Percentiles rank a stretch among this genome's conserved stretches.
phyloP scores from a whole-genome alignment of 2,888 invertebrate genomes.

The Flabesymbios commensalis region DNA sequence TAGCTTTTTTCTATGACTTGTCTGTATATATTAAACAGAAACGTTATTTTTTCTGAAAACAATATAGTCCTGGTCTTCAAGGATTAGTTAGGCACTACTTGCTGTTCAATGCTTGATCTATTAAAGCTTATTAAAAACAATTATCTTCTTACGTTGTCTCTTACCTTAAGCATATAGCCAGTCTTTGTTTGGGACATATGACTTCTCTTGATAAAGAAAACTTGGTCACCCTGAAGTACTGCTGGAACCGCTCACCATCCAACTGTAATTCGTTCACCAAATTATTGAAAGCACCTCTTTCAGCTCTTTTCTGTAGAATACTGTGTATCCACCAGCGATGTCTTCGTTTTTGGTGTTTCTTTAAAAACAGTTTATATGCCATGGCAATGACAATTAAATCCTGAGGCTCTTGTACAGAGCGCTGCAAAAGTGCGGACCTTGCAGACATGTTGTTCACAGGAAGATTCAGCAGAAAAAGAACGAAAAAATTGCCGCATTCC shows the following conservation, averaged over 20 bases:
- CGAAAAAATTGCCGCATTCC: too few relatives aligned
- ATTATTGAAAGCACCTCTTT: neutral
- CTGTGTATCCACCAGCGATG: neutral
- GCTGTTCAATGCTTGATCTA: too few relatives aligned
- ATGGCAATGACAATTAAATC: too few relatives aligned
- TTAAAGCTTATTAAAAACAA: neutral
- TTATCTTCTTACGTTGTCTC: neutral
- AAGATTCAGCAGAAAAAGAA: too few relatives aligned
- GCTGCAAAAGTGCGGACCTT: too few relatives aligned
- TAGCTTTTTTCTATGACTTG: too few relatives aligned
- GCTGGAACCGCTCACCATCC: neutral
- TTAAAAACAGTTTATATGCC: neutral
- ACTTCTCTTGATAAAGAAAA: neutral
- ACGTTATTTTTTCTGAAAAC: too few relatives aligned
- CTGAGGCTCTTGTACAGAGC: too few relatives aligned
- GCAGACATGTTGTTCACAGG: too few relatives aligned
- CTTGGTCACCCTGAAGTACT: slow-evolving; percentile 7
- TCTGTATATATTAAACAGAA: too few relatives aligned
- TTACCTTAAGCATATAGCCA: slow-evolving; percentile 11
- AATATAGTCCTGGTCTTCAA: too few relatives aligned
- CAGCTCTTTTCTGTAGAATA: neutral
- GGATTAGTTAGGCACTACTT: too few relatives aligned
- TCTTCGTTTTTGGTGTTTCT: neutral
- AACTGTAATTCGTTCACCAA: neutral
- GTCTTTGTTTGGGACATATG: slow-evolving; percentile 6